A percentile compares a stretch with the other conserved stretches of the same genome.
These are phyloP conservation scores for Catamblyrhynchus diadema DNA, from an alignment of 2,797 vertebrate species.

Conservation along the genomic window DNA sequence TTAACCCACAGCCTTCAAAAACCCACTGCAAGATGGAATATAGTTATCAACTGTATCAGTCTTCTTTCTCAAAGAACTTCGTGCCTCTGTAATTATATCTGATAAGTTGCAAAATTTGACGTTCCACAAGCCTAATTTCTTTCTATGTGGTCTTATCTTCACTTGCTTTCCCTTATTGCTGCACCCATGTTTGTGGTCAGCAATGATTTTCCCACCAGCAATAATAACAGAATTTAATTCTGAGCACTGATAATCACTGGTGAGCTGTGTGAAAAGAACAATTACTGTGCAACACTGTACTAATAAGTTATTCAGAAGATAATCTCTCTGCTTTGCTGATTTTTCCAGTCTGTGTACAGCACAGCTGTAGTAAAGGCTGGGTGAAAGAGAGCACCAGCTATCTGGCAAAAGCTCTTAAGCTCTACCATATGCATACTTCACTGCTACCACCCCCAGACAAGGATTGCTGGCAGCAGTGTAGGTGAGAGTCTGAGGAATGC, in stretches of 20 bases:
- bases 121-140: constrained; percentile 5
- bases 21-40: not conserved
- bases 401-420: not conserved
- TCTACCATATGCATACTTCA: not conserved
- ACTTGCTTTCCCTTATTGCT: not conserved
- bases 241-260: not conserved
- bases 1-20: constrained; percentile 19
- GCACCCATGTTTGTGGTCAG: not conserved
- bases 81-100: constrained; percentile 21
- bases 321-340: not conserved
- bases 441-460: not conserved
- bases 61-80: constrained; percentile 36
- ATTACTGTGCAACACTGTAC: not conserved
- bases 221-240: not conserved
- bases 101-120: constrained; percentile 17
- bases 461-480: not conserved
- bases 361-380: not conserved
- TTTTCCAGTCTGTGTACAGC: not conserved
- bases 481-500: not conserved
- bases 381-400: not conserved
- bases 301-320: not conserved
- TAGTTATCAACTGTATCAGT: constrained; percentile 13
- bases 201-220: not conserved
- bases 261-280: not conserved
- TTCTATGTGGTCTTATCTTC: not conserved